Evolutionary conservation across 2,888 invertebrate species (phyloP).

Genomic region (Noctua pronuba): DNA sequence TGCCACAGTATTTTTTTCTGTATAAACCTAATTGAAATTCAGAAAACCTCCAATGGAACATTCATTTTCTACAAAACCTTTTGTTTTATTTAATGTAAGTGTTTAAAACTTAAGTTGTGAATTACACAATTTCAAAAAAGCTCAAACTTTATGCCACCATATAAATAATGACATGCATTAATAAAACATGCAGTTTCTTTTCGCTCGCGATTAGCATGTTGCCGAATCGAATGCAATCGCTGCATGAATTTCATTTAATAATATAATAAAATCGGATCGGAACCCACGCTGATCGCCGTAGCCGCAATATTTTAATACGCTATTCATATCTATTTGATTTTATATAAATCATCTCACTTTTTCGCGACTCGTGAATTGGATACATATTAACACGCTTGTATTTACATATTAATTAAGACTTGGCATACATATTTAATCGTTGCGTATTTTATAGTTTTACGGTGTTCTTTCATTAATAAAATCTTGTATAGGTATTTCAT

Average conservation of each 20-base stretch:
- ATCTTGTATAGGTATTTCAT: not conserved
- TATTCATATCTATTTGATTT: constrained; percentile 45
- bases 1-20: not conserved
- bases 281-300: constrained; percentile 41
- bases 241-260: constrained; percentile 52
- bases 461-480: not conserved
- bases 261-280: constrained; percentile 42
- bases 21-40: not conserved
- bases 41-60: not conserved
- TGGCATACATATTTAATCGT: not conserved
- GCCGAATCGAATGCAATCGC: constrained; percentile 47
- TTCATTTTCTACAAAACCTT: not conserved
- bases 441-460: not conserved
- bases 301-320: constrained; percentile 48
- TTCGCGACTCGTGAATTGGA: constrained; percentile 18
- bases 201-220: constrained; percentile 43
- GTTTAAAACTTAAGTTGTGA: not conserved
- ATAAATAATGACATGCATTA: constrained; percentile 32
- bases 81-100: not conserved
- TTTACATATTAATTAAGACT: constrained; percentile 28
- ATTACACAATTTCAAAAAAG: constrained; percentile 20
- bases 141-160: constrained; percentile 2
- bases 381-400: constrained; percentile 19
- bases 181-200: constrained; percentile 55
- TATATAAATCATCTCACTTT: constrained; percentile 46